These are phyloP conservation scores for Stictocephala bisonia DNA, from an alignment of 2,888 invertebrate species.

Conservation along the genomic window DNA sequence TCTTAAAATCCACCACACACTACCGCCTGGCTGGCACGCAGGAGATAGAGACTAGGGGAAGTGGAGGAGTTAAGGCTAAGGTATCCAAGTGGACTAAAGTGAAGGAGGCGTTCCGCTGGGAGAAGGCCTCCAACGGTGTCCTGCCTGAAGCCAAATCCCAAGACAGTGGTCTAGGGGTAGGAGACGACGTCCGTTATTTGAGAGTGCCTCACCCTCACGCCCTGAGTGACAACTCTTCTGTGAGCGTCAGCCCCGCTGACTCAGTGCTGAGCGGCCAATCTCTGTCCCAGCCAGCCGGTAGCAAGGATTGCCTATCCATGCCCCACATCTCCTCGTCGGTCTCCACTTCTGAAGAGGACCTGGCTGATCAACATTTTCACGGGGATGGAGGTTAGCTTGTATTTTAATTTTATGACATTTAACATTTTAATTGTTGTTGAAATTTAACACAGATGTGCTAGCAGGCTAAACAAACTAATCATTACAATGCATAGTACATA, in stretches of 20 bases:
- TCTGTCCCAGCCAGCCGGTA: constrained; percentile 60
- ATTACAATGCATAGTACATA: too few species aligned
- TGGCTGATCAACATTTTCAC: constrained; percentile 22
- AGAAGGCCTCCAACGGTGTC: constrained; percentile 69
- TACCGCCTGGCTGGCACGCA: background rate
- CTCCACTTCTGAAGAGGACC: constrained; percentile 75
- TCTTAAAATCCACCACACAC: background rate
- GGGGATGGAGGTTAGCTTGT: constrained; percentile 1
- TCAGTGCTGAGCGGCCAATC: constrained; percentile 65
- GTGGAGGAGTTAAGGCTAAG: constrained; percentile 65
- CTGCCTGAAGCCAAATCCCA: constrained; percentile 64
- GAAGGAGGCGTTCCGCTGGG: constrained; percentile 90
- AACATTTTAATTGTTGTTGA: too few species aligned
- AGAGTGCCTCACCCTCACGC: constrained; percentile 54
- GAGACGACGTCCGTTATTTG: constrained; percentile 48
- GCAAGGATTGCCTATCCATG: constrained; percentile 67
- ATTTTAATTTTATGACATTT: background rate
- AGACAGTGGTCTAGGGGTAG: constrained; percentile 64
- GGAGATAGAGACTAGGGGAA: background rate
- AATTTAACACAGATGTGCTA: too few species aligned
- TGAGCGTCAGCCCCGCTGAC: constrained; percentile 68
- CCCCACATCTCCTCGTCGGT: constrained; percentile 69
- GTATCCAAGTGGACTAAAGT: constrained; percentile 91
- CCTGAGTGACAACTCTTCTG: constrained; percentile 47
- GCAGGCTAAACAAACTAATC: background rate